phyloP scores from a whole-genome alignment of 2,113 vertebrate genomes.

The Podiceps cristatus region DNA sequence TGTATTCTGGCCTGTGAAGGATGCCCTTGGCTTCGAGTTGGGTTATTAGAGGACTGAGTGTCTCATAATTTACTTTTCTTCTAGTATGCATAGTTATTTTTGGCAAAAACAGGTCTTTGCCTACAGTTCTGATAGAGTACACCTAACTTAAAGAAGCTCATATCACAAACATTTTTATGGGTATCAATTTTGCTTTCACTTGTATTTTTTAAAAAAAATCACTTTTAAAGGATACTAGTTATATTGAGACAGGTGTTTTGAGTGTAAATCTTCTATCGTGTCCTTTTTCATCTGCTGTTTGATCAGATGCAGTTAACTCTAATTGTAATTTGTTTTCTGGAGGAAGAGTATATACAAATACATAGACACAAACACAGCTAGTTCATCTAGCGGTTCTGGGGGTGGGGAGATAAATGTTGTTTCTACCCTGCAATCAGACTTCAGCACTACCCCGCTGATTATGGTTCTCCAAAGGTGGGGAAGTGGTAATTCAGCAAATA shows the following conservation, averaged over 20 bases:
- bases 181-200: background rate
- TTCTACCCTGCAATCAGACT: background rate
- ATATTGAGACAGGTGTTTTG: background rate
- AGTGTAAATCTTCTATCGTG: background rate
- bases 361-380: background rate
- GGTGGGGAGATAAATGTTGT: background rate
- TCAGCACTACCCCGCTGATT: background rate
- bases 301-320: background rate
- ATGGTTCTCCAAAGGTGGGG: background rate
- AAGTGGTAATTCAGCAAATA: background rate
- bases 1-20: background rate
- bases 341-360: background rate
- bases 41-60: background rate
- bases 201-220: background rate
- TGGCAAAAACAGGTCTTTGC: background rate
- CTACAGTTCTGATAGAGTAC: background rate
- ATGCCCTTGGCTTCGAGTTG: background rate
- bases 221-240: conserved; percentile 5
- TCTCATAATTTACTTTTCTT: background rate
- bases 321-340: background rate
- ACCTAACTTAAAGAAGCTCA: background rate
- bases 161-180: background rate
- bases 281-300: background rate
- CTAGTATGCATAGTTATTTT: background rate
- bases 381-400: background rate